A percentile compares a stretch with the other conserved stretches of the same genome.
These are phyloP conservation scores for Schizothorax lantsangensis DNA, from an alignment of 2,797 vertebrate genomes.

Conservation along the genomic window DNA sequence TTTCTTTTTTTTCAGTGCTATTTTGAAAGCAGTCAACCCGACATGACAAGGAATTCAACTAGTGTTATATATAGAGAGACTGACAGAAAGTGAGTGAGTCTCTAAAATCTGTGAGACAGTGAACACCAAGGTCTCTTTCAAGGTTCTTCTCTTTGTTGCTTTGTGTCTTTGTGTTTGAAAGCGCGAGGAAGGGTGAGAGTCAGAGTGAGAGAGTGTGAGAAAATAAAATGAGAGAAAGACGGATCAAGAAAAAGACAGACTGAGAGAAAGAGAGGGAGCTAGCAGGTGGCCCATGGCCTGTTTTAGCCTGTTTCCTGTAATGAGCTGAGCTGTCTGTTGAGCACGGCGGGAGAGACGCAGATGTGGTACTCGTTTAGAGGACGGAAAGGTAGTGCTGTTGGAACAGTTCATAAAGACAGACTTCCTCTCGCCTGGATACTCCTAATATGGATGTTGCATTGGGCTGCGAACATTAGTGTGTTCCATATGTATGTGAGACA, in stretches of 20 bases:
- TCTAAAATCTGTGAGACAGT: slow-evolving; percentile 1
- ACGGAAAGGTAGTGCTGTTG: slow-evolving; percentile 11
- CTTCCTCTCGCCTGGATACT: background rate
- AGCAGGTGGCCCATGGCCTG: slow-evolving; percentile 43
- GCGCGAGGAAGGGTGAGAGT: background rate
- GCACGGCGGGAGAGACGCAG: slow-evolving; percentile 19
- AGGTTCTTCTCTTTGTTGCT: slow-evolving; percentile 33
- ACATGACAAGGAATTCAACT: slow-evolving; percentile 1
- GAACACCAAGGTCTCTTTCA: slow-evolving; percentile 29
- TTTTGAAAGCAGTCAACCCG: slow-evolving; percentile 9
- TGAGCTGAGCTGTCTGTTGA: slow-evolving; percentile 42
- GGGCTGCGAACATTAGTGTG: background rate
- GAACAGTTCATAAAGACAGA: background rate
- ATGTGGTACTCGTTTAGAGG: slow-evolving; percentile 21
- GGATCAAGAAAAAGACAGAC: slow-evolving; percentile 32
- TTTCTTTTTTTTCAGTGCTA: background rate
- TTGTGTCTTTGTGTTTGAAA: slow-evolving; percentile 30
- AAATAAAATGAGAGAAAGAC: slow-evolving; percentile 33
- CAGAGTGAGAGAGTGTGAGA: slow-evolving; percentile 14
- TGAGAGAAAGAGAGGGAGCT: slow-evolving; percentile 21
- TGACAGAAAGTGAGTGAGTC: background rate
- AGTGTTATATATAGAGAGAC: slow-evolving; percentile 21
- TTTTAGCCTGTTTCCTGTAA: slow-evolving; percentile 46
- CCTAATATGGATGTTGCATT: background rate
- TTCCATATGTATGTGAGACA: background rate